Evolutionary conservation across 1,140 invertebrate species (phyloP), one percentile per base, ranked within the genome.

Genomic region (Temnothorax nylanderi): DNA sequence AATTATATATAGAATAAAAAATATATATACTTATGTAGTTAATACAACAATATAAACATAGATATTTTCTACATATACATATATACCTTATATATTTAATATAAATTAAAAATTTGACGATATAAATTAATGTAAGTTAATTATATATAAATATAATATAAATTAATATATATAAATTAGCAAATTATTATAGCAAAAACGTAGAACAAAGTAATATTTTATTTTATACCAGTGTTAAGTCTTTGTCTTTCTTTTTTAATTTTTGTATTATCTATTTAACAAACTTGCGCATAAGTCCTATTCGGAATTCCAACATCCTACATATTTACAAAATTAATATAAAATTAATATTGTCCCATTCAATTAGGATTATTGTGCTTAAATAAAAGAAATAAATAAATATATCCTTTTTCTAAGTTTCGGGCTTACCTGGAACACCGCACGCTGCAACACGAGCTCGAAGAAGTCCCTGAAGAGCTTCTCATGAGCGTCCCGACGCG

Each of bases 401-500:
- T 21, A 13, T 2, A 49, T 56, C 0, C 3, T 56, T 11, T 56
- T 2, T 18, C 3, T 8, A 56, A 56, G 16, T 4, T 71, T 58
- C 6, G 37, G 11, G 87, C 90, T 92, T 77, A 97, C 97, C 89
- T 97, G 96, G 88, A 98, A 98, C 18, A 98, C 96, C 6, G 97
- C 97, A 58, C 97, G 95, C 71, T 97, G 96, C 21, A 98, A 95
- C 62, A 98, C 95, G 62, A 98, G 94, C 72, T 98, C 97, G 3
- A 97, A 94, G 69, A 97, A 97, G 58, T 96, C 95, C 44, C 96
- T 95, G 32, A 98, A 95, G 90, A 98, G 98, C 34, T 96, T 95
- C 91, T 98, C 97, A 92, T 98, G 97, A 11, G 96, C 95, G 3
- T 95, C 92, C 78, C 95, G 95, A 32, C 95, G 94, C 0, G 97